These are phyloP conservation scores for Cossypha heuglini DNA, from an alignment of 2,797 vertebrate genomes.

Conservation along the genomic window DNA sequence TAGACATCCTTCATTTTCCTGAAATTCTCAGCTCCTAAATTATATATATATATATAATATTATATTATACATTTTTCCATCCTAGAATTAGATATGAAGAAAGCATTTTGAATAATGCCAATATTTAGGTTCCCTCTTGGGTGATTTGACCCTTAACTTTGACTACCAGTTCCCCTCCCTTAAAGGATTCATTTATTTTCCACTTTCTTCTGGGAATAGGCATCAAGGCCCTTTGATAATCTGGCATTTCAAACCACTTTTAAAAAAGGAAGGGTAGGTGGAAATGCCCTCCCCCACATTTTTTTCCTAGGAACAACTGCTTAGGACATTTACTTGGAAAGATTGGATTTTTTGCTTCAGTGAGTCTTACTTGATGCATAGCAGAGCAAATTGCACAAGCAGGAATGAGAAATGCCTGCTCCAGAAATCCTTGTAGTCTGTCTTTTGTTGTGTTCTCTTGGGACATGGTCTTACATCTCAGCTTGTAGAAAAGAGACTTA, in stretches of 20 bases:
- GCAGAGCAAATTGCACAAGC: conserved; percentile 11
- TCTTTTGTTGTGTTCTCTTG: background rate
- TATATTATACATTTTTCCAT: background rate
- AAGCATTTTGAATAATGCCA: background rate
- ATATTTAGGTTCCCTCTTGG: background rate
- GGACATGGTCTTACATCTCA: background rate
- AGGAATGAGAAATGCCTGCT: conserved; percentile 10
- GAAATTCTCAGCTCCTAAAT: background rate
- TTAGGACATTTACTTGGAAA: conserved; percentile 33
- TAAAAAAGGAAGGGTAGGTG: background rate
- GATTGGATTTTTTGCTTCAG: conserved; percentile 53
- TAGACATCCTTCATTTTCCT: background rate
- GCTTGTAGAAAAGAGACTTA: background rate
- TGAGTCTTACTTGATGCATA: conserved; percentile 40
- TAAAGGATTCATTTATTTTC: background rate
- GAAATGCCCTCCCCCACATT: background rate
- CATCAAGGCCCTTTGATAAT: background rate
- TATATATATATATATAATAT: background rate
- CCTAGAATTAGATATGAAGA: background rate
- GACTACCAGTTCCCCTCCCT: background rate
- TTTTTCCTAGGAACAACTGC: background rate
- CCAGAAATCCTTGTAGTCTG: background rate
- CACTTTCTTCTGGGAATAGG: background rate
- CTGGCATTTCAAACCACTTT: background rate
- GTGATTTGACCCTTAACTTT: background rate